These are phyloP conservation scores for Chrysaora quinquecirrha DNA, from an alignment of 30 jellyfish, hydroid and myxozoan species.

Conservation along the genomic window DNA sequence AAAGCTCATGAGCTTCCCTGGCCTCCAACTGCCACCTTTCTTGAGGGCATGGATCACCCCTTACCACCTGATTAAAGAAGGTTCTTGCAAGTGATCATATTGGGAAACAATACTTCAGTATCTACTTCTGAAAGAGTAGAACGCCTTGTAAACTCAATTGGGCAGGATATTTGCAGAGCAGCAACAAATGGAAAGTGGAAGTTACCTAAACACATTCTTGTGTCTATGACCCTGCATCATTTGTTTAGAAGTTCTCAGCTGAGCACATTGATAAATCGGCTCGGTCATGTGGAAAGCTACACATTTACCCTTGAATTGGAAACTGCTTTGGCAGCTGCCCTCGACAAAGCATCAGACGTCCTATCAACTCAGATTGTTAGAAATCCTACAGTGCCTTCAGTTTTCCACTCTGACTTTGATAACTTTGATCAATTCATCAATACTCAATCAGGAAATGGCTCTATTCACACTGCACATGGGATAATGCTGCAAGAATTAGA, in stretches of 20 bases:
- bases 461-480: too few species aligned
- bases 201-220: conserved; percentile 16
- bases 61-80: conserved; percentile 22
- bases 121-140: conserved; percentile 10
- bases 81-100: conserved; percentile 5
- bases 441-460: conserved; percentile 26
- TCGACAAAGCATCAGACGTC: conserved; percentile 30
- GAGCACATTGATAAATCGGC: conserved; percentile 7
- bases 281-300: conserved; percentile 10
- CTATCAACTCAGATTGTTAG: conserved; percentile 30
- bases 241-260: conserved; percentile 14
- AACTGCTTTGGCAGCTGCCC: conserved; percentile 24
- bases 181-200: conserved; percentile 20
- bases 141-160: conserved; percentile 11
- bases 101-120: not conserved
- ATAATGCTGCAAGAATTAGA: too few species aligned
- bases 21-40: conserved; percentile 32
- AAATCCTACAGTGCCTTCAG: conserved; percentile 43
- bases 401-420: conserved; percentile 29
- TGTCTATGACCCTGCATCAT: conserved; percentile 7
- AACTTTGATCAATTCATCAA: conserved; percentile 32
- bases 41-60: conserved; percentile 26
- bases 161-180: conserved; percentile 26
- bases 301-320: conserved; percentile 14
- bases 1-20: conserved; percentile 25